phyloP scores from a whole-genome alignment of 2,888 invertebrate genomes.

The Myopa tessellatipennis region DNA sequence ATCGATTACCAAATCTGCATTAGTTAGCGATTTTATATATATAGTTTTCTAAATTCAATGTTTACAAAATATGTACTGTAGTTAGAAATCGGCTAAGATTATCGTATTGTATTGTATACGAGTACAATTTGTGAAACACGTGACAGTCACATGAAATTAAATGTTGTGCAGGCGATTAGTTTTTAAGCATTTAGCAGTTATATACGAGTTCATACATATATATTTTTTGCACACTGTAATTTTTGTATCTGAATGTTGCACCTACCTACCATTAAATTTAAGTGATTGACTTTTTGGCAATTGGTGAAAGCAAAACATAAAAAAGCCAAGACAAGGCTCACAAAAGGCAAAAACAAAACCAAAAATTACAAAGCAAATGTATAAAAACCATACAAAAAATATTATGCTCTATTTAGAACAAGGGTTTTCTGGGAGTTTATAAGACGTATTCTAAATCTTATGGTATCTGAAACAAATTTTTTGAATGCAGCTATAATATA shows the following conservation, averaged over 20 bases:
- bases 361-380: neutral
- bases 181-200: constrained; percentile 23
- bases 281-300: neutral
- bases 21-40: constrained; percentile 31
- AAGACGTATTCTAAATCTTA: constrained; percentile 5
- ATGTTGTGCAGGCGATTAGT: constrained; percentile 33
- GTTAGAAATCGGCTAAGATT: constrained; percentile 15
- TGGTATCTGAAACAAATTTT: neutral
- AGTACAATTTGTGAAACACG: constrained; percentile 22
- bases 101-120: neutral
- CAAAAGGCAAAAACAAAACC: neutral
- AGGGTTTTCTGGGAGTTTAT: neutral
- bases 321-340: neutral
- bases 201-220: constrained; percentile 6
- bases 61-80: constrained; percentile 29
- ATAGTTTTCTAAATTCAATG: constrained; percentile 26
- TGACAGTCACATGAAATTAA: constrained; percentile 33
- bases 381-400: neutral
- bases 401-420: neutral
- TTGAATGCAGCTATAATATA: constrained; percentile 4
- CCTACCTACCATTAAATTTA: constrained; percentile 7
- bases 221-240: constrained; percentile 36
- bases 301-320: neutral
- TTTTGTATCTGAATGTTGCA: constrained; percentile 37
- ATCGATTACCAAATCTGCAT: constrained; percentile 8